A percentile compares a stretch with the other conserved stretches of the same genome.
Evolutionary conservation across 2,888 invertebrate genomes (phyloP).

Genomic region (Drosophila mimica): DNA sequence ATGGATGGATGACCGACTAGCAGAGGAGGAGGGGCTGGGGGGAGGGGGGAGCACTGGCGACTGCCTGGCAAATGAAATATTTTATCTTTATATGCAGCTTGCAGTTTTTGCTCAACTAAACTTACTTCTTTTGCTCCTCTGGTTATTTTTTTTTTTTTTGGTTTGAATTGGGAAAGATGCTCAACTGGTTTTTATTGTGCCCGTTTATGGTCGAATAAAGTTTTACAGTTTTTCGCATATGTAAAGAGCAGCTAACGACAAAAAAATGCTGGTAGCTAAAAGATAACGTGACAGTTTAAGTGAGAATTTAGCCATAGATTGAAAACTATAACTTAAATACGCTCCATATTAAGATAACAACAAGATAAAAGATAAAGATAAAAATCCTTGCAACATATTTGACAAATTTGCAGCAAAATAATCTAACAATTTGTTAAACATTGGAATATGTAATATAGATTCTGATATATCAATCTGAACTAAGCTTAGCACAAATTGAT

Average conservation of each 20-base stretch:
- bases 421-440: neutral
- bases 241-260: neutral
- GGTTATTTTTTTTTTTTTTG: slow-evolving; percentile 8
- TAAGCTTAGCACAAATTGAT: neutral
- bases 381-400: neutral
- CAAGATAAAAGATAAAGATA: neutral
- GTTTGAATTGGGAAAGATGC: slow-evolving; percentile 61
- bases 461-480: neutral
- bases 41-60: slow-evolving; percentile 4
- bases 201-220: slow-evolving; percentile 61
- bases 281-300: slow-evolving; percentile 15
- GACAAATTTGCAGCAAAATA: neutral
- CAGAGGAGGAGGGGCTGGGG: slow-evolving; percentile 1
- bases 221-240: slow-evolving; percentile 31
- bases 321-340: neutral
- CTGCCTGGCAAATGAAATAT: slow-evolving; percentile 66
- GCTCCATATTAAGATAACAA: neutral
- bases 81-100: slow-evolving; percentile 75
- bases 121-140: neutral
- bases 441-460: neutral
- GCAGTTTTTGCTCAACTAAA: slow-evolving; percentile 42
- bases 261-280: neutral
- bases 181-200: slow-evolving; percentile 71
- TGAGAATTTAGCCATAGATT: slow-evolving; percentile 17
- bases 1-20: slow-evolving; percentile 54